phyloP scores from a whole-genome alignment of 53 echinoderm and acorn worm species.

The Patiria pectinifera region DNA sequence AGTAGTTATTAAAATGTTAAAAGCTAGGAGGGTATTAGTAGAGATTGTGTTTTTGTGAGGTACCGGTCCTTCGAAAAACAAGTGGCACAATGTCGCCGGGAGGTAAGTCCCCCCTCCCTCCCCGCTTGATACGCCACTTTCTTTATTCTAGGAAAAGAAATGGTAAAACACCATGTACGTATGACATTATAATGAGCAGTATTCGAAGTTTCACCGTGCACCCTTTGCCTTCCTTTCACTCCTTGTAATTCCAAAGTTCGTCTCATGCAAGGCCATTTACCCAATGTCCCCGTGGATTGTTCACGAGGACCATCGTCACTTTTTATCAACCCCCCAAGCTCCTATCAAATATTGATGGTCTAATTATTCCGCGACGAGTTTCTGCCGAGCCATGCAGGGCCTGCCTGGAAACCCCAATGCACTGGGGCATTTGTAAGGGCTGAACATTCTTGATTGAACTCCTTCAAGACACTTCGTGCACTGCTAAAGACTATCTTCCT shows the following conservation, averaged over 20 bases:
- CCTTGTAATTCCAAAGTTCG: background rate
- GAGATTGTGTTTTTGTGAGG: too few relatives aligned
- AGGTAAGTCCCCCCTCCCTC: too few relatives aligned
- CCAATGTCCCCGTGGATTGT: background rate
- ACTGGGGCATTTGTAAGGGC: slow-evolving; percentile 17
- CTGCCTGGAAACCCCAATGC: background rate
- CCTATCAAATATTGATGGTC: slow-evolving; percentile 48
- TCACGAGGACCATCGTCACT: slow-evolving; percentile 8
- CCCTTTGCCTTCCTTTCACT: background rate
- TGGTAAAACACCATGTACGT: too few relatives aligned
- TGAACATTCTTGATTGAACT: background rate
- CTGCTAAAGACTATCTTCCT: background rate
- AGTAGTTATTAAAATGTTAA: too few relatives aligned
- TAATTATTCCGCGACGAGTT: slow-evolving; percentile 43
- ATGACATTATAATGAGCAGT: background rate
- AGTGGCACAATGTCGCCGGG: too few relatives aligned
- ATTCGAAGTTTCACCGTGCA: background rate
- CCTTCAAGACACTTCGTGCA: background rate
- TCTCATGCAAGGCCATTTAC: background rate
- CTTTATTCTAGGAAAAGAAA: too few relatives aligned
- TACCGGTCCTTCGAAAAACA: too few relatives aligned
- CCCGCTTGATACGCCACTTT: too few relatives aligned
- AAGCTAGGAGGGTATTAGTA: too few relatives aligned
- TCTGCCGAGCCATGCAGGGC: background rate
- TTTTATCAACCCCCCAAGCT: slow-evolving; percentile 16